Percentiles rank a stretch among this genome's conserved stretches.
Conservation (phyloP, 1,140 invertebrate genomes). For the Drosophila nigromelanica region DNA sequence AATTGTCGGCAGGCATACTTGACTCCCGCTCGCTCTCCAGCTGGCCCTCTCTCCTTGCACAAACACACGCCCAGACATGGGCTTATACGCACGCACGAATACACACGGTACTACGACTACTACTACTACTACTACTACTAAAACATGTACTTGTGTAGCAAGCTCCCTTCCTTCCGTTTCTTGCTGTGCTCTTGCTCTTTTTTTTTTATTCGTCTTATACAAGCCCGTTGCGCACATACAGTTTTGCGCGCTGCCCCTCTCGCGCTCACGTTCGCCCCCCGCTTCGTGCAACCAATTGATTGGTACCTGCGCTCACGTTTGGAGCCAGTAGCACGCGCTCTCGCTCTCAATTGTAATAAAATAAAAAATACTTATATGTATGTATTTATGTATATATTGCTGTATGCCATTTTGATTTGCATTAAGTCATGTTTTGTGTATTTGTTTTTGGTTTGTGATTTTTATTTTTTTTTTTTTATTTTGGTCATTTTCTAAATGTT, state of each 20-base stretch:
- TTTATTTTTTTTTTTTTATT: slow-evolving; percentile 33
- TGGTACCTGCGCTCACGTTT: slow-evolving; percentile 59
- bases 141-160: slow-evolving; percentile 50
- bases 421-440: slow-evolving; percentile 71
- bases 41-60: slow-evolving; percentile 20
- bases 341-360: slow-evolving; percentile 64
- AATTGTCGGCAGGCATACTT: slow-evolving; percentile 55
- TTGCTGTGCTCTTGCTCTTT: slow-evolving; percentile 62
- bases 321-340: slow-evolving; percentile 40
- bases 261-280: slow-evolving; percentile 22
- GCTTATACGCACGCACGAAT: neutral
- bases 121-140: slow-evolving; percentile 25
- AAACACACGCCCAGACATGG: neutral
- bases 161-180: slow-evolving; percentile 74
- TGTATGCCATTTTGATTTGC: slow-evolving; percentile 67
- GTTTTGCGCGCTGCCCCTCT: slow-evolving; percentile 61
- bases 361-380: neutral
- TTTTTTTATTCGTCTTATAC: slow-evolving; percentile 67
- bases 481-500: slow-evolving; percentile 44
- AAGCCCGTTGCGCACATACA: slow-evolving; percentile 75
- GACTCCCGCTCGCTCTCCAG: slow-evolving; percentile 35
- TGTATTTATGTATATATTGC: slow-evolving; percentile 4
- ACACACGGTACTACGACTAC: neutral
- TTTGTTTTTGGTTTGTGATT: slow-evolving; percentile 17
- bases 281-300: slow-evolving; percentile 22